Conservation (phyloP, 2,797 vertebrate genomes). For the Lutjanus argentimaculatus region DNA sequence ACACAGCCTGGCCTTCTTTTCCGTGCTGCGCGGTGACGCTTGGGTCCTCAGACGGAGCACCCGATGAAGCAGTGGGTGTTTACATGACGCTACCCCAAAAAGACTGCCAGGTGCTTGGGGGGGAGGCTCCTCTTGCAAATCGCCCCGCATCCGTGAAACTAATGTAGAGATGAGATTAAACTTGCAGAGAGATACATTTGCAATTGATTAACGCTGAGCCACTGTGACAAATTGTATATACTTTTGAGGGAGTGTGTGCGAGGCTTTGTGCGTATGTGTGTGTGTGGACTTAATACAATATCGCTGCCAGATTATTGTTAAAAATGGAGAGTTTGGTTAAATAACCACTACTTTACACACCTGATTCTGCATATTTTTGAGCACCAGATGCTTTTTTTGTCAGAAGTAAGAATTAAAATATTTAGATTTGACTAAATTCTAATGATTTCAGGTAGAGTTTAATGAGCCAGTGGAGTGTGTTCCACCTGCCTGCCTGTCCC, state of each 20-base stretch:
- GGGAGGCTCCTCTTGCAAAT: constrained; percentile 73
- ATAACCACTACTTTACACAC: constrained; percentile 11
- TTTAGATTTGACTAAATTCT: constrained; percentile 12
- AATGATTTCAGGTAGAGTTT: constrained; percentile 52
- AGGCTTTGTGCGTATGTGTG: constrained; percentile 41
- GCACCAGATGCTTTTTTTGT: constrained; percentile 39
- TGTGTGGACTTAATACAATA: constrained; percentile 23
- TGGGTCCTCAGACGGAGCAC: constrained; percentile 82
- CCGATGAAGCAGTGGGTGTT: constrained; percentile 78
- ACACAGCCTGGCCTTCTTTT: constrained; percentile 85
- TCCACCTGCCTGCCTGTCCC: constrained; percentile 69
- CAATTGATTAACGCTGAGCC: constrained; percentile 83
- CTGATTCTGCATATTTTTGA: not conserved
- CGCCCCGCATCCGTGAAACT: constrained; percentile 82
- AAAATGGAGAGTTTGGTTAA: constrained; percentile 44
- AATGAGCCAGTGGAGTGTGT: constrained; percentile 42
- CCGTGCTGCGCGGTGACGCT: constrained; percentile 73
- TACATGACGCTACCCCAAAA: constrained; percentile 85
- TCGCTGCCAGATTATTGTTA: constrained; percentile 42
- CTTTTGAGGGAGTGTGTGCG: constrained; percentile 75
- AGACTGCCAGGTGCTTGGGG: constrained; percentile 80
- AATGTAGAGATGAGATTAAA: constrained; percentile 91
- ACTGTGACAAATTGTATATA: constrained; percentile 82
- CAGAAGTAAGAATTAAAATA: not conserved
- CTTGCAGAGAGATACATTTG: constrained; percentile 83